Conservation (phyloP, 2,888 invertebrate species). For the Ochropacha duplaris region DNA sequence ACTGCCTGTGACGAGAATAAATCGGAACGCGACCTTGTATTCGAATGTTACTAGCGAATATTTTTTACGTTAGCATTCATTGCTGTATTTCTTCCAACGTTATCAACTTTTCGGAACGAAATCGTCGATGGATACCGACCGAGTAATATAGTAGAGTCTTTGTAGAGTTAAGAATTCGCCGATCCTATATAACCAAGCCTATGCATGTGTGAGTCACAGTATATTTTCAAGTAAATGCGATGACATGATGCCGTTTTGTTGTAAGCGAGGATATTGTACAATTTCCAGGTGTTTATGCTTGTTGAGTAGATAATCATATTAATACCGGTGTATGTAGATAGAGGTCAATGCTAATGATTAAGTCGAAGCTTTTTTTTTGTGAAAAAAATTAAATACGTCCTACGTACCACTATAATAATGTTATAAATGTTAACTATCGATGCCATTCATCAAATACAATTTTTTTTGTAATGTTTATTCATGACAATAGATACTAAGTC, state of each 20-base stretch:
- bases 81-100: slow-evolving; percentile 19
- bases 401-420: no score
- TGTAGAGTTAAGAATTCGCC: background rate
- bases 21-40: slow-evolving; percentile 24
- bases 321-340: background rate
- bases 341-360: background rate
- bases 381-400: no score
- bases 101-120: background rate
- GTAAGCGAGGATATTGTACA: background rate
- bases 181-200: background rate
- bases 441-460: no score
- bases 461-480: no score
- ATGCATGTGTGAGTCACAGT: background rate
- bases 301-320: background rate
- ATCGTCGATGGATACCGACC: background rate
- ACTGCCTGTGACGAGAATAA: slow-evolving; percentile 54
- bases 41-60: slow-evolving; percentile 15
- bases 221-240: background rate
- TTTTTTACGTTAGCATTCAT: slow-evolving; percentile 19
- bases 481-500: no score
- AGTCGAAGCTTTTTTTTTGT: background rate
- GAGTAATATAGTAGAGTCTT: background rate
- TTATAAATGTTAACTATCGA: no score
- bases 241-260: background rate
- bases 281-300: background rate